Percentiles rank a stretch among this genome's conserved stretches.
phyloP scores from a whole-genome alignment of 1,140 invertebrate species.

The Grapholita molesta region DNA sequence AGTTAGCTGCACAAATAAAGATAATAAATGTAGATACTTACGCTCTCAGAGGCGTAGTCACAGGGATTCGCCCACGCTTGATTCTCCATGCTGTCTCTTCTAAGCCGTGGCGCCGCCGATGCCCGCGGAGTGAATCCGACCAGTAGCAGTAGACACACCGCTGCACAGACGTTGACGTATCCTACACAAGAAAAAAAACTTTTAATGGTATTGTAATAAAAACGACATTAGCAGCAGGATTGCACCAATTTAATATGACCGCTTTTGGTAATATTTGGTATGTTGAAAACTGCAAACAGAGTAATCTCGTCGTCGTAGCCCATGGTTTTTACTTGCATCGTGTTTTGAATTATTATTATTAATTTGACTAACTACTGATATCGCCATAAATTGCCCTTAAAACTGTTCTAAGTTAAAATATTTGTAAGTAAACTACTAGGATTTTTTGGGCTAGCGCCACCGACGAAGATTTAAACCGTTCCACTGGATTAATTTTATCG shows the following conservation, averaged over 20 bases:
- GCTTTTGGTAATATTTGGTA: no score
- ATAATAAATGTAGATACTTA: constrained; percentile 30
- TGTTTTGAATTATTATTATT: no score
- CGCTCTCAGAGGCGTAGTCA: constrained; percentile 46
- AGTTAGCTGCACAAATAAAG: background rate
- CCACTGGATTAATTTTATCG: background rate
- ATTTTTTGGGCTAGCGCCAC: background rate
- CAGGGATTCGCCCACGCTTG: constrained; percentile 58
- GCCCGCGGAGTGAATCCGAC: constrained; percentile 52
- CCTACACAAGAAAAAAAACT: constrained; percentile 32
- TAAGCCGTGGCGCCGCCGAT: constrained; percentile 49
- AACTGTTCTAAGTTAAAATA: background rate
- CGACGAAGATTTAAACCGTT: background rate
- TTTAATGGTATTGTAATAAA: background rate
- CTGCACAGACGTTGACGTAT: constrained; percentile 71
- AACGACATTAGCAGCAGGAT: background rate
- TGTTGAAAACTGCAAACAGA: no score
- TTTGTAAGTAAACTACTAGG: background rate
- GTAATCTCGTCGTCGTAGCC: no score
- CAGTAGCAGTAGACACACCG: constrained; percentile 59
- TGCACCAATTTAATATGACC: background rate
- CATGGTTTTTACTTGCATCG: no score
- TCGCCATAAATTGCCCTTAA: background rate
- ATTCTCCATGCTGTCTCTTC: constrained; percentile 54
- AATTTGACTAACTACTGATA: no score